Evolutionary conservation across 2,888 invertebrate species (phyloP).

Genomic region (Embidobia sp.): DNA sequence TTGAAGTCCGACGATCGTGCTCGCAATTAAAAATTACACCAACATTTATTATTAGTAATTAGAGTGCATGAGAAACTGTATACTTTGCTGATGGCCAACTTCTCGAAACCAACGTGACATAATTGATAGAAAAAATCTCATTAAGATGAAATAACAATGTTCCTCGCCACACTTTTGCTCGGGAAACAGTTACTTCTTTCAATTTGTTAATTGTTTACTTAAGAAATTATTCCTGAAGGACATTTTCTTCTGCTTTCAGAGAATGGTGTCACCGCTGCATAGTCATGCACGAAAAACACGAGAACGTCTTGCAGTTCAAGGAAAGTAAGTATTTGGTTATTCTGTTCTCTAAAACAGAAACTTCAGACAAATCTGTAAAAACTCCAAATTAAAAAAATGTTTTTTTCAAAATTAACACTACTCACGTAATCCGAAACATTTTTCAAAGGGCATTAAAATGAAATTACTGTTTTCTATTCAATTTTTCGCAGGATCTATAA

Average conservation of each 20-base stretch:
- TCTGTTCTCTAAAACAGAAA: no score
- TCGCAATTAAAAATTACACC: constrained; percentile 25
- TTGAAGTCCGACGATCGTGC: neutral
- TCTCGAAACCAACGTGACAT: constrained; percentile 15
- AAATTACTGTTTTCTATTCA: no score
- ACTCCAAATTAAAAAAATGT: no score
- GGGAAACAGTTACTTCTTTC: no score
- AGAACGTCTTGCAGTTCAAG: constrained; percentile 86
- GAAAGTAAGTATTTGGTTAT: constrained; percentile 89
- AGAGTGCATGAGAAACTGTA: neutral
- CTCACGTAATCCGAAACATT: no score
- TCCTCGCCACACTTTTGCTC: no score
- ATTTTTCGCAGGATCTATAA: no score
- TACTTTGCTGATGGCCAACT: neutral
- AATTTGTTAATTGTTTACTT: no score
- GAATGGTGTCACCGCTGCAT: constrained; percentile 88
- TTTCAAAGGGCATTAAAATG: no score
- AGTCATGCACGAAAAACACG: constrained; percentile 87
- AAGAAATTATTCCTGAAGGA: no score
- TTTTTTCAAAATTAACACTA: no score
- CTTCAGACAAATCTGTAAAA: no score
- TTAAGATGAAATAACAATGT: constrained; percentile 34
- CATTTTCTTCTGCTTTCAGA: constrained; percentile 84
- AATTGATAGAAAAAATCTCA: constrained; percentile 31
- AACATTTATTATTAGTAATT: constrained; percentile 38